Conservation (phyloP, 2,113 vertebrate species). For the Gopherus flavomarginatus region DNA sequence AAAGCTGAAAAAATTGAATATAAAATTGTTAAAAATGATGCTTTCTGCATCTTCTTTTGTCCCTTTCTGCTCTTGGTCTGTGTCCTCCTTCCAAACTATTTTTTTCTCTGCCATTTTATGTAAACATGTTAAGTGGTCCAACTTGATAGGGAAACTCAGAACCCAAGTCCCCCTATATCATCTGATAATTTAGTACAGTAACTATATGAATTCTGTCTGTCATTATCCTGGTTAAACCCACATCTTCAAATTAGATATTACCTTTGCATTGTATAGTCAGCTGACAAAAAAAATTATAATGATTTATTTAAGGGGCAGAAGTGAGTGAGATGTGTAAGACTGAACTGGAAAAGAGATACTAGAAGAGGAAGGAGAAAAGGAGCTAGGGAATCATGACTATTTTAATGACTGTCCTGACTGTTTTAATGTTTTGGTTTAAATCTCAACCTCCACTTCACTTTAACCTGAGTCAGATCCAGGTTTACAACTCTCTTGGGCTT, state of each 20-base stretch:
- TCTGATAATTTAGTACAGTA: background rate
- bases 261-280: background rate
- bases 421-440: background rate
- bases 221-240: background rate
- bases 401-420: background rate
- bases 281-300: background rate
- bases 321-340: background rate
- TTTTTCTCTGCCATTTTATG: slow-evolving; percentile 16
- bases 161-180: background rate
- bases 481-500: background rate
- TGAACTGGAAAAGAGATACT: background rate
- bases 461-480: background rate
- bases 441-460: background rate
- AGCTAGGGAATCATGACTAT: background rate
- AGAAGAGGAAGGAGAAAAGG: background rate
- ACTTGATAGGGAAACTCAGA: background rate
- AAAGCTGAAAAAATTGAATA: slow-evolving; percentile 13
- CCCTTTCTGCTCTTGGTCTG: background rate
- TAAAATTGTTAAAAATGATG: slow-evolving; percentile 24
- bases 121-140: background rate
- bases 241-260: background rate
- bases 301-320: background rate
- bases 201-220: background rate
- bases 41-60: background rate
- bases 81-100: background rate